These are phyloP conservation scores for Ictalurus furcatus DNA, from an alignment of 2,113 vertebrate genomes.

Conservation along the genomic window DNA sequence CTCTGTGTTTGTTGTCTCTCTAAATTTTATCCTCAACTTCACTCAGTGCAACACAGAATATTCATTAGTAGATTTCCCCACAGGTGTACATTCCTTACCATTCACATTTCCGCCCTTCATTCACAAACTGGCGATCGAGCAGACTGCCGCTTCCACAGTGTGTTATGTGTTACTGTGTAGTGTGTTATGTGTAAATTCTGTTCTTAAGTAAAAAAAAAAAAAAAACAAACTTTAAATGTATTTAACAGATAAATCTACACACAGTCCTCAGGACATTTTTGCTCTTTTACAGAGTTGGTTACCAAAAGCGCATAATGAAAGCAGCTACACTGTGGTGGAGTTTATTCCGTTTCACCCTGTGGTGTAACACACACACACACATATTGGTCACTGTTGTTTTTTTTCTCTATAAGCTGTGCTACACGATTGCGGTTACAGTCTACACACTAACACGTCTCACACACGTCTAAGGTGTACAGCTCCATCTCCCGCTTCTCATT, in stretches of 20 bases:
- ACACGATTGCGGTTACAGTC: neutral
- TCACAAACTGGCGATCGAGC: too few relatives aligned
- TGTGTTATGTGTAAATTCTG: neutral
- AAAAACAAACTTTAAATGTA: neutral
- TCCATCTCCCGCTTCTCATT: neutral
- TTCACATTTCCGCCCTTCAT: too few relatives aligned
- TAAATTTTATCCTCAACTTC: too few relatives aligned
- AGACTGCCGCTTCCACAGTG: too few relatives aligned
- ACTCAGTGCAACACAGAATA: too few relatives aligned
- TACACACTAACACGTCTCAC: neutral
- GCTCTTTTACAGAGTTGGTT: constrained; percentile 23
- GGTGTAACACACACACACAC: neutral
- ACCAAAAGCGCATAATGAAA: neutral
- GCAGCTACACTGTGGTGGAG: neutral
- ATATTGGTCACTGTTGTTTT: neutral
- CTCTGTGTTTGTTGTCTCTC: too few relatives aligned
- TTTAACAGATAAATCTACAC: neutral
- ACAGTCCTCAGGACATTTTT: neutral
- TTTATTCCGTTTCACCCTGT: neutral
- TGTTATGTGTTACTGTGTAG: neutral
- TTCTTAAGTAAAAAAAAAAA: too few relatives aligned
- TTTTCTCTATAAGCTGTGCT: neutral
- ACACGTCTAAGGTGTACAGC: neutral
- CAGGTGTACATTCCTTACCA: too few relatives aligned
- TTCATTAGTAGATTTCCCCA: too few relatives aligned